Conservation (phyloP, 2,113 vertebrate genomes). For the Phycodurus eques region DNA sequence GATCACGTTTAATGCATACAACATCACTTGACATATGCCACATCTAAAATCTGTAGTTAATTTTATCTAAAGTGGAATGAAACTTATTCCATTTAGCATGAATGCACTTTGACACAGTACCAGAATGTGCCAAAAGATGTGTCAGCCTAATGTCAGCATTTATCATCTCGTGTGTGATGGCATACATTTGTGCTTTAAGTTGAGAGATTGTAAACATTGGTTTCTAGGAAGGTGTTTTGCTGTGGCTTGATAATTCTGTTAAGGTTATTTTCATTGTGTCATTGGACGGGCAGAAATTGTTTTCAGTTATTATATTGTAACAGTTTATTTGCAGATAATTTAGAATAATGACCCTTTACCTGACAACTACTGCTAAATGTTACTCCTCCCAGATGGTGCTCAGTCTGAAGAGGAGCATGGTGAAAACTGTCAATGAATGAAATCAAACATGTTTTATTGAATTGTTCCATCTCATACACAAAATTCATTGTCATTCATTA, state of each 20-base stretch:
- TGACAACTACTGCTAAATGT: constrained; percentile 15
- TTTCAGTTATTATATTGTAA: not conserved
- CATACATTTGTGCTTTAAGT: not conserved
- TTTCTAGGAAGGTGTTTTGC: not conserved
- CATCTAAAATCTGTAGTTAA: not conserved
- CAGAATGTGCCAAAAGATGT: not conserved
- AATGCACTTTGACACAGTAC: not conserved
- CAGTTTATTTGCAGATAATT: not conserved
- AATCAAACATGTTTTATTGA: constrained; percentile 24
- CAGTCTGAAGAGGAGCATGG: constrained; percentile 12
- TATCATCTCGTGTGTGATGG: not conserved
- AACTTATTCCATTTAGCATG: not conserved
- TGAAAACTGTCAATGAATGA: constrained; percentile 8
- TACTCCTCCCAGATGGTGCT: constrained; percentile 13
- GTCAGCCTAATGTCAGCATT: not conserved
- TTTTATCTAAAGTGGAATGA: not conserved
- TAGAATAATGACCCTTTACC: constrained; percentile 4
- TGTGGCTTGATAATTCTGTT: not conserved
- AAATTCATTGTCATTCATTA: not conserved
- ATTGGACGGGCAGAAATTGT: not conserved
- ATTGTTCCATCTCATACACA: constrained; percentile 7
- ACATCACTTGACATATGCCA: not conserved
- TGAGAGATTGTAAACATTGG: not conserved
- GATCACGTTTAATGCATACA: not conserved
- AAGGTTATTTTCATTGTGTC: not conserved